Evolutionary conservation across 2,888 invertebrate species (phyloP).

Genomic region (Cylloceria caligata): DNA sequence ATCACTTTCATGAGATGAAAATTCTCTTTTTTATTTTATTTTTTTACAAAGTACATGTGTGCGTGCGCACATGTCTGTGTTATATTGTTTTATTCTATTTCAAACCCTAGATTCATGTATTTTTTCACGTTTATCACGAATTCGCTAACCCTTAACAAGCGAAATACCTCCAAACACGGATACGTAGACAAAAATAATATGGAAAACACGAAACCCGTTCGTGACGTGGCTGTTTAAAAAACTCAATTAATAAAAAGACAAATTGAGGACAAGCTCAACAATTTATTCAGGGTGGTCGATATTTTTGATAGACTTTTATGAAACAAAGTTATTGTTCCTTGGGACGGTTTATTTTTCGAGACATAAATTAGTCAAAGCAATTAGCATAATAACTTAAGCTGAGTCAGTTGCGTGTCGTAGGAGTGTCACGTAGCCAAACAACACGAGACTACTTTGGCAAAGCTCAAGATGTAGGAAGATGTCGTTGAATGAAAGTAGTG

Average conservation of each 20-base stretch:
- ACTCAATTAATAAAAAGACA: not conserved
- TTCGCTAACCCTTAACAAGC: no score
- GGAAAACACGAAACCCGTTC: no score
- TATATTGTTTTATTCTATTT: no score
- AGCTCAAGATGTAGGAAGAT: slow-evolving; percentile 61
- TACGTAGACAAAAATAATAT: no score
- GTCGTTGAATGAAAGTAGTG: slow-evolving; percentile 55
- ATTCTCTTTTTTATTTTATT: no score
- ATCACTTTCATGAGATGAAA: no score
- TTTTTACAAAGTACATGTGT: no score
- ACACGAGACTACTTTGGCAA: slow-evolving; percentile 32
- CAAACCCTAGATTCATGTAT: no score
- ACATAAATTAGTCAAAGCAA: slow-evolving; percentile 49
- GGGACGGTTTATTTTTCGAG: slow-evolving; percentile 1
- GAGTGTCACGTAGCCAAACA: slow-evolving; percentile 31
- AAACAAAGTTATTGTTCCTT: not conserved
- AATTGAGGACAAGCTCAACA: not conserved
- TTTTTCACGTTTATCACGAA: no score
- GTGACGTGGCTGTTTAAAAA: no score
- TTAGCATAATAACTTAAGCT: slow-evolving; percentile 51
- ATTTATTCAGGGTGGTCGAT: not conserved
- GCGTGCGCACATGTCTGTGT: no score
- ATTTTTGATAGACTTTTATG: not conserved
- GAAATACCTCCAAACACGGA: no score
- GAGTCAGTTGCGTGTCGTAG: slow-evolving; percentile 45